phyloP scores from a whole-genome alignment of 2,113 vertebrate genomes.

The Phaetusa simplex region DNA sequence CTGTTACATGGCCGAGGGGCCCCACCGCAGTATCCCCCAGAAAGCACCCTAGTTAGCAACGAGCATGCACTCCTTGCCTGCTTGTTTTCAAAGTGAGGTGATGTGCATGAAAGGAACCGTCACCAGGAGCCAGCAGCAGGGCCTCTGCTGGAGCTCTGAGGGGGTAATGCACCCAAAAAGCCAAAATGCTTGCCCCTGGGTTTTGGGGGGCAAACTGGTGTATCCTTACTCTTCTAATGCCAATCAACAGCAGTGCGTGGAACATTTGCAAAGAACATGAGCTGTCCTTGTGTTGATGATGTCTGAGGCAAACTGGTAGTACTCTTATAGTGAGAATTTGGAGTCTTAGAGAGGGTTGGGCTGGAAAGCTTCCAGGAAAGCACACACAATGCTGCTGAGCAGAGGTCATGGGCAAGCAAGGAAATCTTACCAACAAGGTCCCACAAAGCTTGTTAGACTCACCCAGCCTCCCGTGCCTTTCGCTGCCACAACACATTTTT shows the following conservation, averaged over 20 bases:
- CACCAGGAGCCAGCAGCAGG: neutral
- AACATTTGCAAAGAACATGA: neutral
- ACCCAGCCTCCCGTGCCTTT: neutral
- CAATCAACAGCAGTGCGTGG: neutral
- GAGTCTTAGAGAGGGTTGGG: neutral
- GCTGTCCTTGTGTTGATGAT: neutral
- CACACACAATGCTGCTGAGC: neutral
- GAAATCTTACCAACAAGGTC: neutral
- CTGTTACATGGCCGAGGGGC: neutral
- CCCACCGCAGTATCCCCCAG: neutral
- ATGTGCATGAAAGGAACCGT: neutral
- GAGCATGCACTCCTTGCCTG: fast-evolving
- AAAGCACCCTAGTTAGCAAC: neutral
- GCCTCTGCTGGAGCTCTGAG: neutral
- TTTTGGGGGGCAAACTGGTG: fast-evolving
- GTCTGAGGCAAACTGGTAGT: neutral
- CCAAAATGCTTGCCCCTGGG: neutral
- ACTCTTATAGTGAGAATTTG: neutral
- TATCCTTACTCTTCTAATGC: fast-evolving
- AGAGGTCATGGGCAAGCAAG: neutral
- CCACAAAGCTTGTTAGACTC: neutral
- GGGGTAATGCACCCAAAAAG: neutral
- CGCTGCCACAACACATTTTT: neutral
- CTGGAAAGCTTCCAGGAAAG: neutral
- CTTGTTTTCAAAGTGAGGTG: neutral